These are phyloP conservation scores for Diploscapter pachys DNA, from an alignment of 1,140 invertebrate species.

Conservation along the genomic window DNA sequence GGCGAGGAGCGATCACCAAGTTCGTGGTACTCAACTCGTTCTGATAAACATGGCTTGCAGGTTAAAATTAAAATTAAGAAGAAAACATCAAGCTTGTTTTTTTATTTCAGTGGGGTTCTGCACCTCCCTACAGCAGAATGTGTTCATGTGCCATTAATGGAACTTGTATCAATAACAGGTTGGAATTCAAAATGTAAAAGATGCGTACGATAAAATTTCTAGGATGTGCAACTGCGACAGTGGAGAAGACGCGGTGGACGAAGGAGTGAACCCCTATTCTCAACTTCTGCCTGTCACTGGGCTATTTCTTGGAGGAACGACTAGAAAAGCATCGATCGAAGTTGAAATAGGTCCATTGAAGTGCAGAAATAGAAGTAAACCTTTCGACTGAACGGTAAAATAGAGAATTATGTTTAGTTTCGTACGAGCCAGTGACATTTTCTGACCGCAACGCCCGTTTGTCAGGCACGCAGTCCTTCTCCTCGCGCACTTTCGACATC, in stretches of 20 bases:
- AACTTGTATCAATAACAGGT: constrained; percentile 44
- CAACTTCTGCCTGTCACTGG: constrained; percentile 58
- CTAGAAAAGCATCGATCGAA: constrained; percentile 37
- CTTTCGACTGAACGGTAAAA: background rate
- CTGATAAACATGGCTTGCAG: constrained; percentile 52
- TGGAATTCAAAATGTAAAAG: constrained; percentile 4
- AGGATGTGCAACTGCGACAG: constrained; percentile 55
- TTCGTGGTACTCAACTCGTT: constrained; percentile 55
- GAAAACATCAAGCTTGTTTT: background rate
- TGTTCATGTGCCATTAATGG: constrained; percentile 56
- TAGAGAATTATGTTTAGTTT: constrained; percentile 40
- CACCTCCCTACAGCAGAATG: constrained; percentile 54
- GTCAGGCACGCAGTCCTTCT: constrained; percentile 48
- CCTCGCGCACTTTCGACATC: constrained; percentile 46
- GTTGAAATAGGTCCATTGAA: constrained; percentile 50
- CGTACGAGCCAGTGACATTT: constrained; percentile 55
- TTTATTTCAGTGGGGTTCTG: constrained; percentile 49
- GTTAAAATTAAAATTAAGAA: background rate
- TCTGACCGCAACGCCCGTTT: constrained; percentile 54
- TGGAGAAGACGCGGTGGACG: constrained; percentile 51
- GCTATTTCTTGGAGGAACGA: constrained; percentile 53
- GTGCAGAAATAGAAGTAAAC: constrained; percentile 46
- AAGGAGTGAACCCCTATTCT: constrained; percentile 49
- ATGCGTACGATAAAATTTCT: background rate
- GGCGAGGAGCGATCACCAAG: constrained; percentile 51